Base-by-base conservation (phyloP, 2,113 vertebrate species). In the Zosterops hypoxanthus region DNA sequence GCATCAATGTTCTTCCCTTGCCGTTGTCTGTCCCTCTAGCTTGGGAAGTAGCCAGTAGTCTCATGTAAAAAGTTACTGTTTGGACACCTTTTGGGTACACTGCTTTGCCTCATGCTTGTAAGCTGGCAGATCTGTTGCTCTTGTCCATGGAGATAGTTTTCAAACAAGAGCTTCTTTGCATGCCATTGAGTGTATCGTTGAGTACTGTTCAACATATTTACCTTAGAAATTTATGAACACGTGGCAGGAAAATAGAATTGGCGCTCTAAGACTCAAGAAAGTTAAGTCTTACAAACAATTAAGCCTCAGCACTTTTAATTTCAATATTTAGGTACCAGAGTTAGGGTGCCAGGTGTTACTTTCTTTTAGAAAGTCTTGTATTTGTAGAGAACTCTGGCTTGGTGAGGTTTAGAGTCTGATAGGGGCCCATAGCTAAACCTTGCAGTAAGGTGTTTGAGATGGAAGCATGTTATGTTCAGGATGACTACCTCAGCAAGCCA, bases 11-110 rank as follows among this genome's bases (percentile, higher is more conserved):
- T 72, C 25, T 70, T 86, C 7, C 16, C 4, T 86, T 33, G 26
- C 2, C 5, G 14, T 39, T 64, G 44, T 12, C 85, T 79, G 53
- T 28, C 47, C 11, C 9, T 81, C 11, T 39, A 23, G 3, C 33
- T 49, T 0, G 0, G 31, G n/a, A 52, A 12, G 13, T 44, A 33
- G 17, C 10, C 39, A 25, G 8, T 53, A 75, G 52, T 49, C 11
- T 78, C 18, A 10, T 49, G 76, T 39, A 23, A 73, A 33, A 36
- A 52, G 22, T 26, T 79, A 9, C 20, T 55, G 12, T 41, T 86
- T 4, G 39, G 39, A 26, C 36, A 23, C 19, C 12, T 78, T 84
- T 39, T 9, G 33, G 28, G 11, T 59, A 5, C 5, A 0, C 19
- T 65, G 59, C 47, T 65, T 46, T 80, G 22, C 25, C 12, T 81